Conservation (phyloP, 1,140 invertebrate genomes). For the Eciton burchellii region DNA sequence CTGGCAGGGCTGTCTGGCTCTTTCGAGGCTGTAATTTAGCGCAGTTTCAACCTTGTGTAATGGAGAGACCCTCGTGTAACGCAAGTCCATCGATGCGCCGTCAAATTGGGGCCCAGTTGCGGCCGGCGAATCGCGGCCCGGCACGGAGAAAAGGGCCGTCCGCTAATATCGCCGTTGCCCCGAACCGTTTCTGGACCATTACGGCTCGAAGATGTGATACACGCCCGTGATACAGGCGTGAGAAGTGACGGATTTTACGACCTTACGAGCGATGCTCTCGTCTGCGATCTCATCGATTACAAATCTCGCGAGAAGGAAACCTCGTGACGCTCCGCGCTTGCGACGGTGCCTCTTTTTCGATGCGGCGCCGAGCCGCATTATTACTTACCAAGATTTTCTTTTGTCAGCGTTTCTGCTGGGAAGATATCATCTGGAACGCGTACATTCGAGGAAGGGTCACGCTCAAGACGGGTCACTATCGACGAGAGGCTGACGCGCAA, state of each 20-base stretch:
- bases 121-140: constrained; percentile 21
- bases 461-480: constrained; percentile 3
- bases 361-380: too few species aligned
- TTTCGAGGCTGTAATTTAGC: constrained; percentile 72
- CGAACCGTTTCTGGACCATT: not conserved
- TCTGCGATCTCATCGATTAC: not conserved
- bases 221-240: not conserved
- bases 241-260: constrained; percentile 5
- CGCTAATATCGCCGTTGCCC: constrained; percentile 29
- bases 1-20: constrained; percentile 46
- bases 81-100: not conserved
- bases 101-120: constrained; percentile 55
- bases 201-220: constrained; percentile 28
- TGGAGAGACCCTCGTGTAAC: constrained; percentile 49
- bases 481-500: constrained; percentile 17
- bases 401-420: constrained; percentile 15
- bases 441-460: not conserved
- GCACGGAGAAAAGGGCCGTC: not conserved
- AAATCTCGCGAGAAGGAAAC: constrained; percentile 8
- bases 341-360: too few species aligned
- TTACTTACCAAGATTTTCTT: not conserved
- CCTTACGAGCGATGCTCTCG: not conserved
- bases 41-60: constrained; percentile 66
- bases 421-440: constrained; percentile 13
- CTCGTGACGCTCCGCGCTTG: not conserved